These are phyloP conservation scores for Myopa testacea DNA, from an alignment of 2,888 invertebrate species.

Conservation along the genomic window DNA sequence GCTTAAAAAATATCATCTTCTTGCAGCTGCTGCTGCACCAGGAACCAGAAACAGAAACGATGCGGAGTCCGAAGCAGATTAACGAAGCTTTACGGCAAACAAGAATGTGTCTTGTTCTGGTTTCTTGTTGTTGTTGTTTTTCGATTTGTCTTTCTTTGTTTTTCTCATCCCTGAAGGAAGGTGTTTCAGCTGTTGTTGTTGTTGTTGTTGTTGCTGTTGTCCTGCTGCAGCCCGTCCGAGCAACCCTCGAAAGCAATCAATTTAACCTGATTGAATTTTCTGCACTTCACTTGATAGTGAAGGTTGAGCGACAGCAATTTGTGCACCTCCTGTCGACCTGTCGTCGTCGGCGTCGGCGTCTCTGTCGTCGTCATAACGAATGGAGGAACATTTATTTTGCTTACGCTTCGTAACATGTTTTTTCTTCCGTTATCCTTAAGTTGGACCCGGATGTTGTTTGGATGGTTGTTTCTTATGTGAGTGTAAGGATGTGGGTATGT, in stretches of 20 bases:
- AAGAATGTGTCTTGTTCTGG: background rate
- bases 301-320: background rate
- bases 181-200: background rate
- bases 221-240: background rate
- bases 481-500: background rate
- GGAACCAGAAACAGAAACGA: too few relatives aligned
- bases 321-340: background rate
- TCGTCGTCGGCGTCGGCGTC: background rate
- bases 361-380: slow-evolving; percentile 37
- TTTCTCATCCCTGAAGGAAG: background rate
- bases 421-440: background rate
- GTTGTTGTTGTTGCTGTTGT: background rate
- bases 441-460: background rate
- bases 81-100: slow-evolving; percentile 23
- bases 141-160: background rate
- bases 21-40: too few relatives aligned
- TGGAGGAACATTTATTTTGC: slow-evolving; percentile 39
- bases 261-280: slow-evolving; percentile 32
- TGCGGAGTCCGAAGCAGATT: slow-evolving; percentile 9
- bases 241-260: slow-evolving; percentile 27
- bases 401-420: slow-evolving; percentile 35
- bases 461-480: background rate
- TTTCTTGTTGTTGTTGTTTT: background rate
- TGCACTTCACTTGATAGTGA: slow-evolving; percentile 17
- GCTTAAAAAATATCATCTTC: too few relatives aligned